Percentiles rank a stretch among this genome's conserved stretches.
Conservation (phyloP, 2,888 invertebrate genomes). For the Thyatira batis region DNA sequence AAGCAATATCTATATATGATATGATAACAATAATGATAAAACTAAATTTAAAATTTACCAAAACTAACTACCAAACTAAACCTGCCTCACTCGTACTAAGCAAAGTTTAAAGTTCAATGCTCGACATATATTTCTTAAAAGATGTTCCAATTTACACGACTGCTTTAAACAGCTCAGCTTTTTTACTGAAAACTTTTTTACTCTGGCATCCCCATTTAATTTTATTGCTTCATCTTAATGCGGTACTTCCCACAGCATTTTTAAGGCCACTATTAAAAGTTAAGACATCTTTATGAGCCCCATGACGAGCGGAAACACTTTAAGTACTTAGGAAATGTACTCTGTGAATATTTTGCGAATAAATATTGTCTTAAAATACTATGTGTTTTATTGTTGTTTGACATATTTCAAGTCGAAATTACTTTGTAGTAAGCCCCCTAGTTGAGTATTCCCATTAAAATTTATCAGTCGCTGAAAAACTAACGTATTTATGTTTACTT, state of each 20-base stretch:
- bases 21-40: no score
- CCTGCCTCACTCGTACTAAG: no score
- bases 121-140: neutral
- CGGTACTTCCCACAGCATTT: slow-evolving; percentile 14
- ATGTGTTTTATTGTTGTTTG: neutral
- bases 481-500: no score
- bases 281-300: slow-evolving; percentile 21
- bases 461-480: no score
- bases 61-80: no score
- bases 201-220: slow-evolving; percentile 9
- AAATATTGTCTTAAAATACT: neutral
- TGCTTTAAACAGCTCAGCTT: neutral
- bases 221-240: slow-evolving; percentile 33
- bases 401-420: no score
- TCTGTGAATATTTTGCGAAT: neutral
- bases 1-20: no score
- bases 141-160: neutral
- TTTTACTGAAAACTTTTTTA: neutral
- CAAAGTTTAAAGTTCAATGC: no score
- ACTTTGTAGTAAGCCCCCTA: no score
- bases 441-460: no score
- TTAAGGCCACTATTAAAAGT: slow-evolving; percentile 34
- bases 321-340: neutral
- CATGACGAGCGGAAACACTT: neutral
- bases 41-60: no score